phyloP scores from a whole-genome alignment of 2,888 invertebrate genomes.

The Ophraella communa region DNA sequence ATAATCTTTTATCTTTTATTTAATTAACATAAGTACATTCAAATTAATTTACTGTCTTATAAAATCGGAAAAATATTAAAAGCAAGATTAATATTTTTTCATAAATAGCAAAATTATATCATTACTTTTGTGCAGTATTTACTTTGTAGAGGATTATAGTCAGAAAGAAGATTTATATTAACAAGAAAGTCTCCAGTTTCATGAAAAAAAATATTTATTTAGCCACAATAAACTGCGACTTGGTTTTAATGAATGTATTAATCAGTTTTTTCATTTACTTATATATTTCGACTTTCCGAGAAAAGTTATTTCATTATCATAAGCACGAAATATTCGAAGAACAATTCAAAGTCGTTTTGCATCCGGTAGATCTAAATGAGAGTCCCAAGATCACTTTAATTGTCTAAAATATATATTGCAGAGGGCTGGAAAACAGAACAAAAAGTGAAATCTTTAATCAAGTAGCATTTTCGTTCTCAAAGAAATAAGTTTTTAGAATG shows the following conservation, averaged over 20 bases:
- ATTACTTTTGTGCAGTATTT: too few species aligned
- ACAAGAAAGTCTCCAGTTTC: too few species aligned
- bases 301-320: conserved; percentile 29
- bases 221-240: background rate
- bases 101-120: too few species aligned
- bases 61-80: too few species aligned
- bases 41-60: too few species aligned
- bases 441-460: conserved; percentile 51
- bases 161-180: too few species aligned
- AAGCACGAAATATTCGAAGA: conserved; percentile 28
- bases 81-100: too few species aligned
- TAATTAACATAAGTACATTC: too few species aligned
- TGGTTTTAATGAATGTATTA: conserved; percentile 16
- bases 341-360: conserved; percentile 34
- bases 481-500: conserved; percentile 46
- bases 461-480: conserved; percentile 43
- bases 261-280: conserved; percentile 19
- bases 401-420: conserved; percentile 43
- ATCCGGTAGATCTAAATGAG: conserved; percentile 39
- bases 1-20: too few species aligned
- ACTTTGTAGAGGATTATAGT: too few species aligned
- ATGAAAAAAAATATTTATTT: background rate
- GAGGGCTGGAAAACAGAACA: conserved; percentile 41
- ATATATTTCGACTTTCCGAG: conserved; percentile 21
- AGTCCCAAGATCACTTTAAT: conserved; percentile 41